Evolutionary conservation across 1,140 invertebrate genomes (phyloP).

Genomic region (Ceratitis capitata): DNA sequence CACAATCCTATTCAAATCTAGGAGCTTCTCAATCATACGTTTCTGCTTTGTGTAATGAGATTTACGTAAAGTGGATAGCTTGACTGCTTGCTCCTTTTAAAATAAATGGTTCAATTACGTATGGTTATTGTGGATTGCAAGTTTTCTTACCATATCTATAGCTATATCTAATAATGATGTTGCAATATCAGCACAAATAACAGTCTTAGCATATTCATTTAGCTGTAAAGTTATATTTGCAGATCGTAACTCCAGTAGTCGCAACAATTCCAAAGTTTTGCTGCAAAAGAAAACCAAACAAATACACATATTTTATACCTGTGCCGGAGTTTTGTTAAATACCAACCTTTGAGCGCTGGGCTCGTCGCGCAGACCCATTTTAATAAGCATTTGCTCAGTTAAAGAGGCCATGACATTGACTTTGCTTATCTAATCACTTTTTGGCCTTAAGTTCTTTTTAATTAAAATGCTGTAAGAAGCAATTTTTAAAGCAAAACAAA

Average conservation of each 20-base stretch:
- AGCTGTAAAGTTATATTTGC: constrained; percentile 57
- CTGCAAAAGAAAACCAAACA: constrained; percentile 43
- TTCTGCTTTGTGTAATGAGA: constrained; percentile 62
- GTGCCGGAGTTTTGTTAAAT: neutral
- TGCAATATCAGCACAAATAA: constrained; percentile 57
- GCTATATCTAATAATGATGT: constrained; percentile 49
- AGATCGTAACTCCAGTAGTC: constrained; percentile 58
- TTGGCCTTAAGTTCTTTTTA: neutral
- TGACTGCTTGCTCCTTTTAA: constrained; percentile 61
- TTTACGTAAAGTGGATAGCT: constrained; percentile 63
- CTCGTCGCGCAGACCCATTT: constrained; percentile 59
- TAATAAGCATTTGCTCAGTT: constrained; percentile 57
- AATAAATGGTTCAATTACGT: neutral
- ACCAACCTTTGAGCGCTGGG: constrained; percentile 54
- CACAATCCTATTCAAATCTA: constrained; percentile 62
- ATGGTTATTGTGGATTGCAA: neutral
- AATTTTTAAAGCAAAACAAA: neutral
- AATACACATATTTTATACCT: neutral
- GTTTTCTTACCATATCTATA: constrained; percentile 50
- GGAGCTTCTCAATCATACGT: constrained; percentile 64
- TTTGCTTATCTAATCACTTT: neutral
- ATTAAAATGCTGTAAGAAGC: neutral
- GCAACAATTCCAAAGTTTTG: constrained; percentile 58
- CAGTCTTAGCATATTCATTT: constrained; percentile 62
- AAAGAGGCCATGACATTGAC: constrained; percentile 52